phyloP scores from a whole-genome alignment of 2,797 vertebrate species.

The Acrossocheilus fasciatus region DNA sequence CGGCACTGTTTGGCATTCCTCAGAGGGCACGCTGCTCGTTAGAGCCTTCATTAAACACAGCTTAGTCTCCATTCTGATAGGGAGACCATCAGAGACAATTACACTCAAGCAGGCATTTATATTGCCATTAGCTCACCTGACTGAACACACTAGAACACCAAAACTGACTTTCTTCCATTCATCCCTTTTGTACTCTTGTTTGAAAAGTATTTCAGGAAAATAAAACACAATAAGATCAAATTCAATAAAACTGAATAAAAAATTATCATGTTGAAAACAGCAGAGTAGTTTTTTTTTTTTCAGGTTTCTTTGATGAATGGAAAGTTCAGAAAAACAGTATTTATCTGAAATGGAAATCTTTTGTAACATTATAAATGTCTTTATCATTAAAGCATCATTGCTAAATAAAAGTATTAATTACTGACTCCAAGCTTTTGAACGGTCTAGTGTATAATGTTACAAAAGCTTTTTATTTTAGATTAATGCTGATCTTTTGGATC shows the following conservation, averaged over 20 bases:
- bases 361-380: neutral
- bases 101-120: constrained; percentile 68
- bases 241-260: neutral
- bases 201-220: neutral
- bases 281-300: no score
- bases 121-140: constrained; percentile 70
- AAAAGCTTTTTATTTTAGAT: no score
- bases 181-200: neutral
- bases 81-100: constrained; percentile 81
- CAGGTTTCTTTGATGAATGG: neutral
- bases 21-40: constrained; percentile 73
- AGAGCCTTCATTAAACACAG: constrained; percentile 83
- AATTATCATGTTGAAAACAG: neutral
- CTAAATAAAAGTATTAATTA: no score
- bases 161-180: neutral
- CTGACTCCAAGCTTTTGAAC: no score
- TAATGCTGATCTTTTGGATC: neutral
- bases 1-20: constrained; percentile 76
- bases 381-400: neutral
- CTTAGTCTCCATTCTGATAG: constrained; percentile 77
- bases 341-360: neutral
- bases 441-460: no score
- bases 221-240: neutral
- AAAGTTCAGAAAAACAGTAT: neutral
- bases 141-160: constrained; percentile 38